These are phyloP conservation scores for Zosterops hypoxanthus DNA, from an alignment of 2,113 vertebrate genomes.

Conservation along the genomic window DNA sequence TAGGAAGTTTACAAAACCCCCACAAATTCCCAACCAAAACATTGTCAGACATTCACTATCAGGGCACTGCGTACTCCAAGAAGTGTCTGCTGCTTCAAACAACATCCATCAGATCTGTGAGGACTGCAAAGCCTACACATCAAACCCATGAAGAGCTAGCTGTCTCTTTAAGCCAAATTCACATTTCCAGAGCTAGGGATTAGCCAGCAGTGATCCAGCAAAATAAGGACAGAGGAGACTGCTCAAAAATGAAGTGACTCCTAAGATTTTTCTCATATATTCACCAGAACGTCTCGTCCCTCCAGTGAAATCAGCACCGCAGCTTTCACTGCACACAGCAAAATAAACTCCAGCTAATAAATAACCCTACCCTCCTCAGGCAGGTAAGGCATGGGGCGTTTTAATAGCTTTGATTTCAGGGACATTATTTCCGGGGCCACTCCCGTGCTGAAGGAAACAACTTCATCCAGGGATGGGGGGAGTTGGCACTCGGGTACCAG, in stretches of 20 bases:
- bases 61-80: not conserved
- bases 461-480: not conserved
- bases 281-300: not conserved
- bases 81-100: not conserved
- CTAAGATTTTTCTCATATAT: not conserved
- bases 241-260: not conserved
- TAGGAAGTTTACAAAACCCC: not conserved
- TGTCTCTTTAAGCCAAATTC: not conserved
- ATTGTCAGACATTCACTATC: not conserved
- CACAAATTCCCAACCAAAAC: not conserved
- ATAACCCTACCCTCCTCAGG: not conserved
- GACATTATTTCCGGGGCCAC: not conserved
- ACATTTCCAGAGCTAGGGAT: not conserved
- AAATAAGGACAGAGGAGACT: not conserved
- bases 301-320: not conserved
- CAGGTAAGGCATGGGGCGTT: not conserved
- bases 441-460: not conserved
- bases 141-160: not conserved
- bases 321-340: not conserved
- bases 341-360: not conserved
- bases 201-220: not conserved
- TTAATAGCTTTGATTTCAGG: not conserved
- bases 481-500: not conserved
- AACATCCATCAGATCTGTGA: accelerated
- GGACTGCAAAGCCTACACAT: not conserved